phyloP scores from a whole-genome alignment of 2,888 invertebrate genomes.

The Lucinisca nassula region DNA sequence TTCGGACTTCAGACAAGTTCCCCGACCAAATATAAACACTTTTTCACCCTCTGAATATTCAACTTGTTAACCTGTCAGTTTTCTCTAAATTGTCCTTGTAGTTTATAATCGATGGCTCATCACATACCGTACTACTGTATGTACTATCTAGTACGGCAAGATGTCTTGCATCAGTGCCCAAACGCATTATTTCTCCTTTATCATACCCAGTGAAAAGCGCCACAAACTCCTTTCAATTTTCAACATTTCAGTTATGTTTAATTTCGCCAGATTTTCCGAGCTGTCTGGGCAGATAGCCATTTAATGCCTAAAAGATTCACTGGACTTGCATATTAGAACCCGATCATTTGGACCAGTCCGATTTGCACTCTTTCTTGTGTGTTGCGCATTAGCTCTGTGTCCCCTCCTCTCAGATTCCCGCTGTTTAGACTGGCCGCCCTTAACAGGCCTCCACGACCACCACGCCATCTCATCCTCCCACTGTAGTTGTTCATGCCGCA shows the following conservation, averaged over 20 bases:
- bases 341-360: constrained; percentile 28
- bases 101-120: neutral
- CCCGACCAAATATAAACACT: constrained; percentile 50
- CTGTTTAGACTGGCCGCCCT: too few species aligned
- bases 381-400: too few species aligned
- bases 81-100: constrained; percentile 27
- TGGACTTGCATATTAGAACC: constrained; percentile 54
- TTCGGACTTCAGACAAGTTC: constrained; percentile 30
- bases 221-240: constrained; percentile 42
- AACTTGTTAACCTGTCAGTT: constrained; percentile 19
- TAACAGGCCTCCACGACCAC: too few species aligned
- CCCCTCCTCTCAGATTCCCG: too few species aligned
- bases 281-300: constrained; percentile 48
- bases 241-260: too few species aligned
- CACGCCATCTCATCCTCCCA: too few species aligned
- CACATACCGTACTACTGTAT: constrained; percentile 36
- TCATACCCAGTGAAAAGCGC: constrained; percentile 55
- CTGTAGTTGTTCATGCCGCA: neutral
- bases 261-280: constrained; percentile 44
- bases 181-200: neutral
- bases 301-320: constrained; percentile 55
- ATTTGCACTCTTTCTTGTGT: too few species aligned
- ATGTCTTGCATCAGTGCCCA: constrained; percentile 8
- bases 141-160: constrained; percentile 34
- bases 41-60: too few species aligned